Evolutionary conservation across 2,888 invertebrate genomes (phyloP).

Genomic region (Acleris laterana): DNA sequence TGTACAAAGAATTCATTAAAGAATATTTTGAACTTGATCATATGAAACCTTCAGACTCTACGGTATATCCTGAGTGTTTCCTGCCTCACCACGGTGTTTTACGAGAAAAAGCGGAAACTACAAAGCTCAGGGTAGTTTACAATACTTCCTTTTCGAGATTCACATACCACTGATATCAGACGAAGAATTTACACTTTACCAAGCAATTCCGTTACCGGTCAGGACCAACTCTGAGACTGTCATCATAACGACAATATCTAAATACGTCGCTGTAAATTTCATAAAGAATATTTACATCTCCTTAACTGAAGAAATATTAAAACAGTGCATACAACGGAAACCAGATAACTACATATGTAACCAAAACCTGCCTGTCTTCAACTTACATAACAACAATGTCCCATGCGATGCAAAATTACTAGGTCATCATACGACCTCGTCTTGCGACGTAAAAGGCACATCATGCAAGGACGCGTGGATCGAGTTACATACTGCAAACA

Average conservation of each 20-base stretch:
- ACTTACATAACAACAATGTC: conserved; percentile 30
- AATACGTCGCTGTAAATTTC: conserved; percentile 10
- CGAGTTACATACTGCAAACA: conserved; percentile 27
- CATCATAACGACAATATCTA: background rate
- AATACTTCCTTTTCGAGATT: conserved; percentile 38
- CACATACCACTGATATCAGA: conserved; percentile 16
- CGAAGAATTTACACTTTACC: conserved; percentile 35
- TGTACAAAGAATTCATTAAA: conserved; percentile 38
- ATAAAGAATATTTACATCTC: conserved; percentile 2
- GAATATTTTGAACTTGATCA: conserved; percentile 13
- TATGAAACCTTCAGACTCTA: conserved; percentile 1
- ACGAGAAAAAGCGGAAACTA: background rate
- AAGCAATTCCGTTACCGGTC: conserved; percentile 31
- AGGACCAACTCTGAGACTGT: background rate
- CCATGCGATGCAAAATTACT: conserved; percentile 40
- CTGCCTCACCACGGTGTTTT: conserved; percentile 11
- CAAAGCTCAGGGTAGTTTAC: conserved; percentile 9
- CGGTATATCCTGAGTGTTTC: background rate
- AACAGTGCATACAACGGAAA: conserved; percentile 1
- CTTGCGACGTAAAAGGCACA: conserved; percentile 26
- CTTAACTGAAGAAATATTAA: background rate
- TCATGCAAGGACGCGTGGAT: conserved; percentile 32
- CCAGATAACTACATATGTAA: background rate
- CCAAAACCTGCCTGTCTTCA: background rate
- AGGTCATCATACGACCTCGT: conserved; percentile 27